Conservation (phyloP, 2,888 invertebrate genomes). For the Ypsolopha scabrella region DNA sequence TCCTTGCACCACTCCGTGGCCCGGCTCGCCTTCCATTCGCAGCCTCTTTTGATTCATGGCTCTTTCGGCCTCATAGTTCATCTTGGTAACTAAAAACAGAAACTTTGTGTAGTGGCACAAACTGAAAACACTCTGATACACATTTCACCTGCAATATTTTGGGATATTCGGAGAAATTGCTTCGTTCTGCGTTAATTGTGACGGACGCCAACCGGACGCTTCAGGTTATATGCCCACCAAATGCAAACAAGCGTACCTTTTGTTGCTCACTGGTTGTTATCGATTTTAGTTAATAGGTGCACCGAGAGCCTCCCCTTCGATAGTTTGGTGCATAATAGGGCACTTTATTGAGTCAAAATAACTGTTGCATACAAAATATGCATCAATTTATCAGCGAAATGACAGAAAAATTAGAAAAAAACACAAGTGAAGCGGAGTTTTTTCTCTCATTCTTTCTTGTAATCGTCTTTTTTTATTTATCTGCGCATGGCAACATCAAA, state of each 20-base stretch:
- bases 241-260: constrained; percentile 70
- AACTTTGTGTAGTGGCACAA: constrained; percentile 27
- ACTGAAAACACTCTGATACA: constrained; percentile 22
- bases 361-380: constrained; percentile 66
- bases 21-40: constrained; percentile 67
- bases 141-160: constrained; percentile 32
- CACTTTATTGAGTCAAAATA: constrained; percentile 55
- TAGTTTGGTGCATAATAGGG: constrained; percentile 60
- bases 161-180: constrained; percentile 23
- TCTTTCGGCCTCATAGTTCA: constrained; percentile 67
- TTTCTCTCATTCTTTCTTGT: constrained; percentile 49
- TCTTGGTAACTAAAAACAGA: constrained; percentile 64
- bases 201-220: constrained; percentile 71
- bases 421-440: constrained; percentile 67
- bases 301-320: constrained; percentile 50
- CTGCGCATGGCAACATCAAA: not conserved
- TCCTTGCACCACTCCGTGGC: constrained; percentile 63
- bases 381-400: constrained; percentile 64
- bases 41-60: constrained; percentile 67
- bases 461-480: constrained; percentile 8
- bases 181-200: constrained; percentile 49
- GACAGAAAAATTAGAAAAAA: constrained; percentile 70
- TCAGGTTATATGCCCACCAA: constrained; percentile 58
- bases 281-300: constrained; percentile 66
- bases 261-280: constrained; percentile 69